Evolutionary conservation across 2,888 invertebrate genomes (phyloP).

Genomic region (Endotricha flammealis): DNA sequence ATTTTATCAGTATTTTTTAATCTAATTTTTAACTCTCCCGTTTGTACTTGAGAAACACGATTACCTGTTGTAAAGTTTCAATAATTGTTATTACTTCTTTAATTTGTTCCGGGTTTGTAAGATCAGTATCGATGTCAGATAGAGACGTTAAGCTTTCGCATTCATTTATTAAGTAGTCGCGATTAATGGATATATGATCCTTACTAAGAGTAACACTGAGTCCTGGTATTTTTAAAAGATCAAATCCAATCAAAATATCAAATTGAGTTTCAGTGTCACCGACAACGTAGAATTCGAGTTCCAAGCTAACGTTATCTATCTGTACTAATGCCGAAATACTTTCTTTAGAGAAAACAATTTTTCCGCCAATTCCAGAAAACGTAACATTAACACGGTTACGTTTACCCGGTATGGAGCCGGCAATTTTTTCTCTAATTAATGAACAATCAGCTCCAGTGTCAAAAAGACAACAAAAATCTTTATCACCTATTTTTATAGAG

Average conservation of each 20-base stretch:
- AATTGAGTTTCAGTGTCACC: conserved; percentile 9
- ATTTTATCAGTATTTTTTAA: conserved; percentile 14
- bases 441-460: conserved; percentile 28
- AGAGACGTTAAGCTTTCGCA: neutral
- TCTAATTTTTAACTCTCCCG: conserved; percentile 12
- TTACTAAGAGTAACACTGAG: conserved; percentile 7
- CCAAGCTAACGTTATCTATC: conserved; percentile 4
- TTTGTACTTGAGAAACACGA: conserved; percentile 8
- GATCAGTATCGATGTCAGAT: neutral
- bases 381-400: neutral
- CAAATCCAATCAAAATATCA: conserved; percentile 12
- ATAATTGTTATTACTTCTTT: neutral
- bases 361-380: conserved; percentile 1
- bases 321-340: neutral
- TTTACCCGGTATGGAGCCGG: conserved; percentile 16
- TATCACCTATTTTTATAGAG: neutral
- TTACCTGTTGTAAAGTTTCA: conserved; percentile 9
- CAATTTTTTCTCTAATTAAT: conserved; percentile 18
- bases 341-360: neutral
- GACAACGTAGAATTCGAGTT: conserved; percentile 8
- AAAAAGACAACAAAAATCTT: conserved; percentile 11
- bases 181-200: conserved; percentile 1
- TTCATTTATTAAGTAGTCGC: neutral
- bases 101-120: neutral
- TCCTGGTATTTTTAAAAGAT: conserved; percentile 12